Evolutionary conservation across 2,888 invertebrate species (phyloP), one percentile per base, ranked within the genome.

Genomic region (Celastrina argiolus): DNA sequence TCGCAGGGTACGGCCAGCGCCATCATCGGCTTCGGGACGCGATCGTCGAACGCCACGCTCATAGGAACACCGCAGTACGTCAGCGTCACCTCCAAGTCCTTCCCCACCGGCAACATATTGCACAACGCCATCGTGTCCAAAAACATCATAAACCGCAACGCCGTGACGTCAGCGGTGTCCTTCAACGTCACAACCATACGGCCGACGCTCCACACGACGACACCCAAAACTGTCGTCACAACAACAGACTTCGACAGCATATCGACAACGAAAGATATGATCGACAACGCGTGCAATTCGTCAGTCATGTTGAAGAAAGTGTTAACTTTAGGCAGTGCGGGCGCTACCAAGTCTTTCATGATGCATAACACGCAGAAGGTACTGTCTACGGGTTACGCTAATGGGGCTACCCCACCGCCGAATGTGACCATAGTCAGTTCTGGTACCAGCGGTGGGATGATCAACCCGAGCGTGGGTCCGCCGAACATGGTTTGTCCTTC

Each of bases 241-340:
- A 78, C 83, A 0, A 82, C 81, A 66, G 91, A 90, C 68, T 89
- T 83, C 67, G 88, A 91, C 59, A 84, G 78, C 41, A 91, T 91
- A 68, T 88, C 90, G 1, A 90, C 90, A 0, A 86, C 89, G 0
- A 92, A 91, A 77, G 91, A 91, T 69, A 88, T 92, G 88, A 91
- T 92, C 22, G 92, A 92, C 66, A 91, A 90, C 69, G 88, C 91
- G 0, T 91, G 91, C 71, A 91, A 90, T 69, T 91, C 92, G 0
- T 92, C 92, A 2, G 86, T 92, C 8, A 92, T 92, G 92, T 74
- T 92, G 69, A 92, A 92, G 71, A 91, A 92, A 71, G 92, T 92
- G 0, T 76, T 92, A 1, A 92, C 92, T 45, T 74, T 92, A 45
- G 92, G 92, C 63, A 91, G 91, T 63, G 79, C 90, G 0, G 91